These are phyloP conservation scores for Dolichopus griseipennis DNA, from an alignment of 2,888 invertebrate species.

Conservation along the genomic window DNA sequence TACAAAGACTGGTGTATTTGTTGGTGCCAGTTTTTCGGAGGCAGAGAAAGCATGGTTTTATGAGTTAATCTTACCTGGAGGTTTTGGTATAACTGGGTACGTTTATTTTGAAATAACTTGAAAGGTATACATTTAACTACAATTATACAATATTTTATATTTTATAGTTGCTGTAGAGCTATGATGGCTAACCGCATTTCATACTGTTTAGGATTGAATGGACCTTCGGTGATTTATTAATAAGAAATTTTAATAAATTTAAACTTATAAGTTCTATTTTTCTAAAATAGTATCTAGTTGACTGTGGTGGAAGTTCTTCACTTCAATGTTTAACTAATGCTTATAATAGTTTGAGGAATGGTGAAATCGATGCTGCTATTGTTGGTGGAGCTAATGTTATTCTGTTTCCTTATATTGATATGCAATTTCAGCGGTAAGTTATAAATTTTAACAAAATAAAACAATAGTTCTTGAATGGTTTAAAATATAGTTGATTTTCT, in stretches of 20 bases:
- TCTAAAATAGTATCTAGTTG: conserved; percentile 49
- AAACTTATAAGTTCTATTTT: neutral
- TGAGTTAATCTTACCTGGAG: conserved; percentile 46
- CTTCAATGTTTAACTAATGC: conserved; percentile 72
- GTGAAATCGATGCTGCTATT: conserved; percentile 72
- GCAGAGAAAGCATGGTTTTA: conserved; percentile 55
- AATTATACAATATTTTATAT: conserved; percentile 8
- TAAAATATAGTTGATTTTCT: neutral
- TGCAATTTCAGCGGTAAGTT: conserved; percentile 64
- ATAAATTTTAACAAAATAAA: neutral
- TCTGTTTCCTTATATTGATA: conserved; percentile 70
- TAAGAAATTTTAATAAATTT: neutral
- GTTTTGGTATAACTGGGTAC: conserved; percentile 31
- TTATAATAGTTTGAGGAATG: conserved; percentile 60
- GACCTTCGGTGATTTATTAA: conserved; percentile 54
- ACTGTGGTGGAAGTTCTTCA: conserved; percentile 85
- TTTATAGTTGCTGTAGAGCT: conserved; percentile 63
- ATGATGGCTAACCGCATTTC: conserved; percentile 83
- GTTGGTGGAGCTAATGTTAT: conserved; percentile 76
- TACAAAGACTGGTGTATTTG: conserved; percentile 57
- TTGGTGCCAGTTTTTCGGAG: conserved; percentile 59
- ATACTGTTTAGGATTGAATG: conserved; percentile 72
- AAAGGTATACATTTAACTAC: no score
- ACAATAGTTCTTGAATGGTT: neutral
- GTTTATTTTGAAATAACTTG: conserved; percentile 4